Evolutionary conservation across 2,888 invertebrate species (phyloP).

Genomic region (Cerceris ruficornis): DNA sequence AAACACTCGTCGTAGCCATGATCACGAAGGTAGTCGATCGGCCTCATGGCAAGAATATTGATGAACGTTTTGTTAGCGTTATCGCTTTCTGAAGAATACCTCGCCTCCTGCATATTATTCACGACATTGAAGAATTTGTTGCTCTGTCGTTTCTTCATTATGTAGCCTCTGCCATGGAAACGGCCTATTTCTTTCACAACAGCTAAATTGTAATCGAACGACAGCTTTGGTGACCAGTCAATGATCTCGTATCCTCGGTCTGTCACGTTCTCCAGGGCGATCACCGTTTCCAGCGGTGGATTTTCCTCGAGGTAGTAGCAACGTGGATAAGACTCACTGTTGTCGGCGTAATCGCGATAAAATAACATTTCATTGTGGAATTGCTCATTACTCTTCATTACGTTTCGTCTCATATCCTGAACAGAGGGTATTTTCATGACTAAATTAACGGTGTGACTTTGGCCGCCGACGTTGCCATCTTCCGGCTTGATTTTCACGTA

Average conservation of each 20-base stretch:
- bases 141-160: slow-evolving; percentile 62
- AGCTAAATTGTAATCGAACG: slow-evolving; percentile 67
- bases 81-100: slow-evolving; percentile 33
- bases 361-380: slow-evolving; percentile 77
- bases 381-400: slow-evolving; percentile 16
- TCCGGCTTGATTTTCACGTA: slow-evolving; percentile 50
- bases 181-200: slow-evolving; percentile 71
- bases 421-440: slow-evolving; percentile 60
- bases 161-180: slow-evolving; percentile 73
- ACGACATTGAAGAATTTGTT: slow-evolving; percentile 64
- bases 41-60: slow-evolving; percentile 42
- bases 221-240: slow-evolving; percentile 47
- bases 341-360: slow-evolving; percentile 60
- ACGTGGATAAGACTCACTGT: slow-evolving; percentile 41
- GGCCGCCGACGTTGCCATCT: neutral
- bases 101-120: slow-evolving; percentile 47
- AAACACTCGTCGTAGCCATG: slow-evolving; percentile 56
- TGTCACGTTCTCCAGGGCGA: slow-evolving; percentile 71
- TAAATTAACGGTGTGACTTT: slow-evolving; percentile 19
- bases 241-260: slow-evolving; percentile 59
- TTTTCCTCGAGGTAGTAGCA: slow-evolving; percentile 53
- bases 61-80: neutral
- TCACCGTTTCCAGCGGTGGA: slow-evolving; percentile 40
- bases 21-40: slow-evolving; percentile 60
- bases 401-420: accelerated